Conservation (phyloP, 2,797 vertebrate species). For the Toxotes lorentzi region DNA sequence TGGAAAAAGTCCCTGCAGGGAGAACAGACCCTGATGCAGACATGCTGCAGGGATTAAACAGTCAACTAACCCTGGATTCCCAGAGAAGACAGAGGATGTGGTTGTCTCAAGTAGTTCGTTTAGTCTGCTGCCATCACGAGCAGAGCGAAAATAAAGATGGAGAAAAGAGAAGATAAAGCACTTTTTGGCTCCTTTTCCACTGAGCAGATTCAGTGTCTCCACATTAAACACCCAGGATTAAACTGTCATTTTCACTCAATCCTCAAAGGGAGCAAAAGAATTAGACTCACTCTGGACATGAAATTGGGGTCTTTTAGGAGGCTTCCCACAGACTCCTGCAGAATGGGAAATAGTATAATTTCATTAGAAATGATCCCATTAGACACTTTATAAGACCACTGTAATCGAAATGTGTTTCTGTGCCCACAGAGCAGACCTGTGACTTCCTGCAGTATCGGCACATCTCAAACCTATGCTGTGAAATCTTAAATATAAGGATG, state of each 20-base stretch:
- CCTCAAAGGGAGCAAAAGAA: slow-evolving; percentile 22
- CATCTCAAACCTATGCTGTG: neutral
- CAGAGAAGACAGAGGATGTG: slow-evolving; percentile 17
- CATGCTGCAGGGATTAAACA: slow-evolving; percentile 52
- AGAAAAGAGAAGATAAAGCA: slow-evolving; percentile 4
- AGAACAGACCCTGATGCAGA: slow-evolving; percentile 31
- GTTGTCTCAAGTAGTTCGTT: slow-evolving; percentile 19
- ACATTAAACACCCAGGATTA: slow-evolving; percentile 34
- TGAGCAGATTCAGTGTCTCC: slow-evolving; percentile 17
- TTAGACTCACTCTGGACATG: slow-evolving; percentile 34
- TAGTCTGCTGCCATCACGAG: slow-evolving; percentile 13
- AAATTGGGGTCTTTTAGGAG: slow-evolving; percentile 39
- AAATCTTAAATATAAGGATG: neutral
- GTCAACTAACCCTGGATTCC: slow-evolving; percentile 20
- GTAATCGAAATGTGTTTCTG: slow-evolving; percentile 16
- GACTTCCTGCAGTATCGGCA: neutral
- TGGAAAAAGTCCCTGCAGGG: slow-evolving; percentile 21
- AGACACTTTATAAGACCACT: slow-evolving; percentile 11
- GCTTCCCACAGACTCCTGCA: slow-evolving; percentile 22
- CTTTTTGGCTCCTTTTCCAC: slow-evolving; percentile 12
- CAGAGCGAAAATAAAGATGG: slow-evolving; percentile 5
- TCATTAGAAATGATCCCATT: slow-evolving; percentile 46
- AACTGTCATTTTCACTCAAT: slow-evolving; percentile 41
- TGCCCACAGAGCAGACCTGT: slow-evolving; percentile 7
- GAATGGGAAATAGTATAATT: slow-evolving; percentile 33